Base-by-base conservation (phyloP, 2,113 vertebrate species). In the Morone saxatilis region DNA sequence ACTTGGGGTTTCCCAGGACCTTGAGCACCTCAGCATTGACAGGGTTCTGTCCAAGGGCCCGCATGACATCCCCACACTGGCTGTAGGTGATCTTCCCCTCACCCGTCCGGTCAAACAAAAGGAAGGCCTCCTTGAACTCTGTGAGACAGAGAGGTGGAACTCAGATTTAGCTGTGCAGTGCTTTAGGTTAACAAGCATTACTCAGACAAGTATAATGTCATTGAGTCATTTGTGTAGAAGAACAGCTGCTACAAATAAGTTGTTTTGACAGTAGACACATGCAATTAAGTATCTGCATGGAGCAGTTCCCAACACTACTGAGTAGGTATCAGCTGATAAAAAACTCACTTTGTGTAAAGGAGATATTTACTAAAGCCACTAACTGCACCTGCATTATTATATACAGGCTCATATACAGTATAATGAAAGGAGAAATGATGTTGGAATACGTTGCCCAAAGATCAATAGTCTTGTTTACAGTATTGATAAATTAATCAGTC, bases 111-210 rank as follows among this genome's bases (percentile, higher is more conserved):
- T 97, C 96, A 74, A 98, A 99, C 89, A 98, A 93, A 87, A 94
- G 93, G 93, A 98, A 99, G 3, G 97, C 96, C 84, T 99, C 98
- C 92, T 97, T 98, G 92, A 97, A 98, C 71, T 99, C 98, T 99
- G 71, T 7, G 54, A 80, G 13, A 80, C 53, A 84, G 7, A 75
- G 20, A 75, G 13, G 10, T 0, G 53, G 25, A 59, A 31, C 1
- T 79, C 25, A 40, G 6, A 57, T 47, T 73, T 31, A 85, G 57
- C 22, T 17, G n/a, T 5, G 56, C 20, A 68, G 31, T 10, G 31
- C 31, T 31, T 31, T 31, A 54, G 13, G 5, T 36, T 17, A 20
- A 56, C 5, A n/a, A 51, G 66, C 13, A 31, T 16, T 4, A 69
- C 7, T 62, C 62, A 31, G 31, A 31, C 31, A 31, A 31, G 12